These are phyloP conservation scores for Haplochromis vanheusdeni DNA, from an alignment of 2,113 vertebrate species.

Conservation along the genomic window DNA sequence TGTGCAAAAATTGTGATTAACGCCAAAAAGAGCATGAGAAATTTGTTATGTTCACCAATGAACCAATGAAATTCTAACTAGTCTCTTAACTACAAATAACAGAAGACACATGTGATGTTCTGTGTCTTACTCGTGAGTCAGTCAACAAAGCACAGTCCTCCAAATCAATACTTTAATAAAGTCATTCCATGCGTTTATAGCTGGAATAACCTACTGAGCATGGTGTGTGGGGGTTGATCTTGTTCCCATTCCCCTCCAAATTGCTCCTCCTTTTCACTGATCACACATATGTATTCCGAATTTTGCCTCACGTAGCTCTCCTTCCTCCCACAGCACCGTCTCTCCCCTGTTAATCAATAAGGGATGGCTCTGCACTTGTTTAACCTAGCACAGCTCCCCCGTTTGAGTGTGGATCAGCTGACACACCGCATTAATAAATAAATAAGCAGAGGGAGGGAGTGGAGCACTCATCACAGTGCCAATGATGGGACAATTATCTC, in stretches of 20 bases:
- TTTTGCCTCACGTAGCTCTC: neutral
- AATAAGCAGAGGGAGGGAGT: conserved; percentile 31
- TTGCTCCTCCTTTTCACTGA: conserved; percentile 19
- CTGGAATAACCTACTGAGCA: neutral
- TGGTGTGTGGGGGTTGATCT: neutral
- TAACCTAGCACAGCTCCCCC: conserved; percentile 21
- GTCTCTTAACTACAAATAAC: neutral
- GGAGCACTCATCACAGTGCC: conserved; percentile 45
- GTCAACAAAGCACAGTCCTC: neutral
- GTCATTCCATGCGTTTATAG: conserved; percentile 11
- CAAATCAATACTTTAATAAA: conserved; percentile 38
- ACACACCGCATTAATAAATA: conserved; percentile 59
- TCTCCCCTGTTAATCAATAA: conserved; percentile 25
- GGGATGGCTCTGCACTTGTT: conserved; percentile 27
- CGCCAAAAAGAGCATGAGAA: neutral
- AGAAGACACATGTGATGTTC: neutral
- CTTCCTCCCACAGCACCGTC: neutral
- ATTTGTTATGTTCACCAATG: neutral
- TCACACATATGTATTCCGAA: conserved; percentile 28
- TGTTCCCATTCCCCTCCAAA: neutral
- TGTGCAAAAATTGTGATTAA: neutral
- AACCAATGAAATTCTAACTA: neutral
- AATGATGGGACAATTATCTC: conserved; percentile 68
- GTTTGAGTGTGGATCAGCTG: conserved; percentile 28
- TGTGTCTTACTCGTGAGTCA: neutral